Evolutionary conservation across 92 coral and sea anemone species (phyloP).

Genomic region (Montipora capitata): DNA sequence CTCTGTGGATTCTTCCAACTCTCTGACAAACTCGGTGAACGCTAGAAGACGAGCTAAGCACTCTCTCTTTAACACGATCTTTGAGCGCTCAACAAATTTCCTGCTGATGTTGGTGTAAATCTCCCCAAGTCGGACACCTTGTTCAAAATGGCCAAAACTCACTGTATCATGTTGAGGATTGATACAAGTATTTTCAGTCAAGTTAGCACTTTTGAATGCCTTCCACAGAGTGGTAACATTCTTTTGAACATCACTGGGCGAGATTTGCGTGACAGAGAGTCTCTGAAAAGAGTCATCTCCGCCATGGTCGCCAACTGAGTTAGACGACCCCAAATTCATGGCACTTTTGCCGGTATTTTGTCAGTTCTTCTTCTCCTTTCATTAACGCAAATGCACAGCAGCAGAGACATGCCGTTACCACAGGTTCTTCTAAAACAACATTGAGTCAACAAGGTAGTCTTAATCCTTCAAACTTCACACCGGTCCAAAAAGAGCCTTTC

Average conservation of each 20-base stretch:
- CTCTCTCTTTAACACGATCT: slow-evolving; percentile 78
- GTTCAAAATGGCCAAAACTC: slow-evolving; percentile 83
- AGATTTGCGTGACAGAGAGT: slow-evolving; percentile 53
- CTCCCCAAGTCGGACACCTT: slow-evolving; percentile 76
- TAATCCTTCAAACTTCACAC: not conserved
- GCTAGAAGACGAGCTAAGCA: slow-evolving; percentile 82
- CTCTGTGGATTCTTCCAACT: slow-evolving; percentile 77
- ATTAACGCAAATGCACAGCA: slow-evolving; percentile 22
- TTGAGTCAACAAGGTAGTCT: not conserved
- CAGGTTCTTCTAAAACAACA: not conserved
- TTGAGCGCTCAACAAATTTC: slow-evolving; percentile 81
- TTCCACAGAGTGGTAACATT: slow-evolving; percentile 67
- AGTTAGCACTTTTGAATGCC: slow-evolving; percentile 56
- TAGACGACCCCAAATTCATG: slow-evolving; percentile 42
- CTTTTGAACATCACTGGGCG: slow-evolving; percentile 72
- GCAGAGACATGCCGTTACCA: slow-evolving; percentile 25
- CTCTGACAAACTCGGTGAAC: slow-evolving; percentile 74
- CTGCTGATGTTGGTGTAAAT: slow-evolving; percentile 78
- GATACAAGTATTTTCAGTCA: slow-evolving; percentile 64
- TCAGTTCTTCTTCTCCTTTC: slow-evolving; percentile 16
- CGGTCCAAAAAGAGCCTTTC: not conserved
- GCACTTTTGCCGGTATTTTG: slow-evolving; percentile 10
- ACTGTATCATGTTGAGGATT: slow-evolving; percentile 53
- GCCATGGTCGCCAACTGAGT: slow-evolving; percentile 37
- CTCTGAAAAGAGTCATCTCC: slow-evolving; percentile 46